Evolutionary conservation across 1,140 invertebrate species (phyloP), one percentile per base, ranked within the genome.

Genomic region (Doryteuthis pealeii): DNA sequence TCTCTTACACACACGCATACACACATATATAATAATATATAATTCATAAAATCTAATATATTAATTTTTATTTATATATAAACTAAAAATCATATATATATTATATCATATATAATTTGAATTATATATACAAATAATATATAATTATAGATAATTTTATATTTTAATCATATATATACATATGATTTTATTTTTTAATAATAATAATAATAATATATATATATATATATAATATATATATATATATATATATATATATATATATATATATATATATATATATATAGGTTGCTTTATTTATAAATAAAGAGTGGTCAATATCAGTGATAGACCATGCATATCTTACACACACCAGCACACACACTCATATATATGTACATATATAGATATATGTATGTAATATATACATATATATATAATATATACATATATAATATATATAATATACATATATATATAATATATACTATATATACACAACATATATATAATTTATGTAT

Each of bases 201-300:
- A 49, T 49, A 49, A 49, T 49, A 49, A 22, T 49, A 10, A 49
- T 10, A 49, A 49, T 49, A 49, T 49, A 49, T 49, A 49, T 49
- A 22, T 49, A 49, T 49, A 49, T 49, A 49, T 49, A 49, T 49
- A 49, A 49, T 49, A 49, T 49, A 49, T 49, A 49, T 49, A 49
- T 49, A 49, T 49, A 49, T 10, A 49, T 49, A 49, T 49, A 49
- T 49, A 49, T 49, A 49, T 49, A 49, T 49, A 22, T 49, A 49
- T 49, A 49, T 49, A 49, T 49, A 49, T 49, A 49, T 49, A 49
- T 49, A 49, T 10, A 49, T 49, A 49, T 49, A 49, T 49, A n/a
- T n/a, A n/a, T n/a, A n/a, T n/a, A n/a, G n/a, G n/a, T n/a, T n/a
- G n/a, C n/a, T n/a, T n/a, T n/a, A n/a, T n/a, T n/a, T n/a, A n/a